Base-by-base conservation (phyloP, 1,140 invertebrate genomes). In the Heliconius himera region DNA sequence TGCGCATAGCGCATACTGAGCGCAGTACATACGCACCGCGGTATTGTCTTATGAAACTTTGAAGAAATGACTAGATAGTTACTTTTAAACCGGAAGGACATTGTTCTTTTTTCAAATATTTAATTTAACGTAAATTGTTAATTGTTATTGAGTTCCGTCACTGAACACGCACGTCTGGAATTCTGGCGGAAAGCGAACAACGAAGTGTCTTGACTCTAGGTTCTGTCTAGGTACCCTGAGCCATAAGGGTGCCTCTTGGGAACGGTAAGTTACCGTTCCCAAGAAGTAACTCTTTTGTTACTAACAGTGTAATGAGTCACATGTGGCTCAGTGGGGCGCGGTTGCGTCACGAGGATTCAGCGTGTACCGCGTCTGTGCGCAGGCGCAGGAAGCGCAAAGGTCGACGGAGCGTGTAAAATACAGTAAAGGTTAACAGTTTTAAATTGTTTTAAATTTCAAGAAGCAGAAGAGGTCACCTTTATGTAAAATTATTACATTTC, bases 251-350 rank as follows among this genome's bases (percentile, higher is more conserved):
- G 33, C 33, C 33, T 36, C 33, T 36, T 36, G 33, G 6, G 33
- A 36, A 36, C 33, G 33, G 11, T 41, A 41, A 13, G 41, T 41
- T 41, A 41, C 41, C 6, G 33, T 6, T 36, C 33, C 6, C 33
- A 36, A 36, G 6, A 36, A 0, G 6, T 6, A n/a, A 36, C 33
- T 6, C n/a, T 8, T 22, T 22, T 22, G 22, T 26, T 26, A 60
- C 56, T 26, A 26, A 60, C 8, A 66, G 56, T 11, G 60, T 29
- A 26, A 29, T 26, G 22, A 66, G 11, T 8, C 26, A 22, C n/a
- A 73, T 41, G 76, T 78, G 66, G 49, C 41, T 60, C 41, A 73
- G 76, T 73, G 70, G 71, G 71, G 60, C 36, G 54, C 70, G 33
- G 33, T 60, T 29, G 29, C 38, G 20, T 29, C 73, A 75, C 78